Base-by-base conservation (phyloP, 2,113 vertebrate genomes). In the Cheilinus undulatus region DNA sequence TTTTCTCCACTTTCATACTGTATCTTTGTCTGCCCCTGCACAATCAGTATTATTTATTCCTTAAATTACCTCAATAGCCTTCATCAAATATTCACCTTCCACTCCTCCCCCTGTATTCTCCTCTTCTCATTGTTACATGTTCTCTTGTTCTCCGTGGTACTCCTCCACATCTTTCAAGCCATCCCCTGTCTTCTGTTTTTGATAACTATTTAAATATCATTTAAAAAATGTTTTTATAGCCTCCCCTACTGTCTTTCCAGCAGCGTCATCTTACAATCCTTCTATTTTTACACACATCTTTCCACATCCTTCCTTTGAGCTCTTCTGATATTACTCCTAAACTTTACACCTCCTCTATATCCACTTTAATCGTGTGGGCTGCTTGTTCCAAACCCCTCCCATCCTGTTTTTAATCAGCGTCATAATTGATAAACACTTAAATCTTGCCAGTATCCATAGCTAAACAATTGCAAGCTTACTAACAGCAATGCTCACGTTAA, bases 1-100 rank as follows among this genome's bases (percentile, higher is more conserved):
- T 72, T 48, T 71, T 46, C 24, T 58, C 9, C 52, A n/a, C 8
- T 62, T 57, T 63, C 32, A 40, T 20, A 48, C 28, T 38, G 34
- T 46, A 30, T 17, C 23, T 27, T 49, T 5, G 0, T 65, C 32
- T 48, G 46, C 43, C 4, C 23, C 14, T 72, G 24, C 32, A 72
- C 36, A 60, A 58, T 51, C 20, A 38, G 17, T 38, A 43, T 52
- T 1, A 40, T 26, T 40, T 5, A 38, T 9, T 57, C 24, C 26
- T 51, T 52, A 40, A 49, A 45, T 73, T 8, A 26, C 64, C 26
- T 32, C 20, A 9, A 34, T 22, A 23, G 3, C 60, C 20, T 34
- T 28, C 56, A 10, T 28, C 22, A n/a, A n/a, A 57, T 1, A 13
- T 30, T 30, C 36, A 43, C 6, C 28, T 43, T 27, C 19, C 30